phyloP scores from a whole-genome alignment of 2,113 vertebrate species.

The Girardinichthys multiradiatus region DNA sequence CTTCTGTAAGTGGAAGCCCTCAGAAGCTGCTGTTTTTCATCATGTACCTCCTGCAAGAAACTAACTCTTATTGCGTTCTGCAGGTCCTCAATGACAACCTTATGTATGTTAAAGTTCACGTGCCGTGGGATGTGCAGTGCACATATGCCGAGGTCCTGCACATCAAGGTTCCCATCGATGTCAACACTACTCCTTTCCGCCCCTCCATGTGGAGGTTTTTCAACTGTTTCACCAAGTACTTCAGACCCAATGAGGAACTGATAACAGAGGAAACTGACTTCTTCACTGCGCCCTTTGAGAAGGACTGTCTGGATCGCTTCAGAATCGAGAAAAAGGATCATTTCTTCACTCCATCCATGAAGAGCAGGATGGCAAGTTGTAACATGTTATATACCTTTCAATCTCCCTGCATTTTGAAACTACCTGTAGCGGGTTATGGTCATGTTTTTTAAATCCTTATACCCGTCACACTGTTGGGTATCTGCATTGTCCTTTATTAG shows the following conservation, averaged over 20 bases:
- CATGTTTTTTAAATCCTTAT: background rate
- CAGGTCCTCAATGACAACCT: conserved; percentile 87
- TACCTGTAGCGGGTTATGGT: background rate
- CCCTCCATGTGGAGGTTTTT: conserved; percentile 83
- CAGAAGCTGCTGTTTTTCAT: background rate
- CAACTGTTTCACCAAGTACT: conserved; percentile 84
- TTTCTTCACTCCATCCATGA: conserved; percentile 92
- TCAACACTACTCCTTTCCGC: conserved; percentile 81
- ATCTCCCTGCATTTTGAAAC: background rate
- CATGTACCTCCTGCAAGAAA: accelerated
- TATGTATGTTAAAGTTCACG: conserved; percentile 89
- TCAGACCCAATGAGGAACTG: conserved; percentile 84
- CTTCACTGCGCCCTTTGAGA: conserved; percentile 92
- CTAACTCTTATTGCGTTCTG: background rate
- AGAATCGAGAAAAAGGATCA: conserved; percentile 82
- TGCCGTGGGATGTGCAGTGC: conserved; percentile 91
- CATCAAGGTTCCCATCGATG: conserved; percentile 90
- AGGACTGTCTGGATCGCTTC: conserved; percentile 83
- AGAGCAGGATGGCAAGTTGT: conserved; percentile 86
- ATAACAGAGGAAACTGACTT: conserved; percentile 87
- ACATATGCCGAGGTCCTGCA: conserved; percentile 90
- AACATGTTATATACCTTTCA: background rate
- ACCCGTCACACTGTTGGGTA: background rate
- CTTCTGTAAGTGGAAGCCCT: conserved; percentile 82
- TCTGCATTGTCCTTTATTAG: background rate